A percentile compares a stretch with the other conserved stretches of the same genome.
Conservation (phyloP, 1,140 invertebrate species). For the Drosophila lacteicornis region DNA sequence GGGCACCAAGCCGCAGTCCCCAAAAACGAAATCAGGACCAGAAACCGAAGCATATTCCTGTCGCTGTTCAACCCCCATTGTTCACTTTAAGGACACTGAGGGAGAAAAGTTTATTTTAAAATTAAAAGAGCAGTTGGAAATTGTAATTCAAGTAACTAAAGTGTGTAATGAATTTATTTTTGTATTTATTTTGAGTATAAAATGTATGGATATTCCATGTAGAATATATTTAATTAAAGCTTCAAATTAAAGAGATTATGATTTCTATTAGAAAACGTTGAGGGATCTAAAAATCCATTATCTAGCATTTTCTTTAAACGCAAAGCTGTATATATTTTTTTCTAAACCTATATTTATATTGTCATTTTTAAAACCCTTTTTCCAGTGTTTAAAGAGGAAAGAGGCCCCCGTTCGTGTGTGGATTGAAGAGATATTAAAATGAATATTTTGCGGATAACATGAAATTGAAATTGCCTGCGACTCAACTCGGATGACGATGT, state of each 20-base stretch:
- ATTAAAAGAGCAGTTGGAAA: no score
- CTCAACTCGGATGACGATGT: slow-evolving; percentile 42
- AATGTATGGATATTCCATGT: no score
- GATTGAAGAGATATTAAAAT: slow-evolving; percentile 84
- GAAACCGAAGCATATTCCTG: background rate
- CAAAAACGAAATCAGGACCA: slow-evolving; percentile 22
- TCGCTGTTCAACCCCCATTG: slow-evolving; percentile 7
- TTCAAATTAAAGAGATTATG: no score
- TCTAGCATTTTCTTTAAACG: no score
- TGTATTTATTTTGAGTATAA: no score
- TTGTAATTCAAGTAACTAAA: no score
- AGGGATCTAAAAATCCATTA: no score
- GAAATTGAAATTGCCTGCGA: slow-evolving; percentile 81
- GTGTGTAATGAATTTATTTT: no score
- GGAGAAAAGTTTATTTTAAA: background rate
- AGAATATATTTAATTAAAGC: no score
- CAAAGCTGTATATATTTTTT: no score
- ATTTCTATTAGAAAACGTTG: no score
- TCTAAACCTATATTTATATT: no score
- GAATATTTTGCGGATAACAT: slow-evolving; percentile 84
- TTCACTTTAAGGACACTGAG: slow-evolving; percentile 11
- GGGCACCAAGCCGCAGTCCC: slow-evolving; percentile 2
- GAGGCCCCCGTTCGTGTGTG: slow-evolving; percentile 33
- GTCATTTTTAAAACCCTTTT: slow-evolving; percentile 3
- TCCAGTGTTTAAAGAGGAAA: slow-evolving; percentile 3